A percentile compares a stretch with the other conserved stretches of the same genome.
Conservation (phyloP, 37 sponge, comb jelly and placozoan genomes). For the Eunapius fragilis region DNA sequence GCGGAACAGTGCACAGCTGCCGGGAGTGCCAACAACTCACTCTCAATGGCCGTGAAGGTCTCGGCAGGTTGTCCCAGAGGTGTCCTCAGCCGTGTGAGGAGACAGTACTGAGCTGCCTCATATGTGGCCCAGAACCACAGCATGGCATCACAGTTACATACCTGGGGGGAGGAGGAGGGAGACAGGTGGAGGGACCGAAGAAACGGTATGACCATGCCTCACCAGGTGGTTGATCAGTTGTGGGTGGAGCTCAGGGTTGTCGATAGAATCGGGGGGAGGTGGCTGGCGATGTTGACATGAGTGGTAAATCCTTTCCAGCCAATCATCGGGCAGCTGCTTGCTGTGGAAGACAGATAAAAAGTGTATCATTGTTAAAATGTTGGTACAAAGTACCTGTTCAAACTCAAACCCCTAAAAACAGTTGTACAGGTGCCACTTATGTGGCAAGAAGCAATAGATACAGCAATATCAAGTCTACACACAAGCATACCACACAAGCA, state of each 20-base stretch:
- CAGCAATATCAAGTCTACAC: too few species aligned
- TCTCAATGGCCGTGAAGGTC: slow-evolving; percentile 87
- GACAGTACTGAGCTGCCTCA: slow-evolving; percentile 90
- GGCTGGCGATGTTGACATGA: slow-evolving; percentile 84
- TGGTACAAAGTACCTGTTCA: too few species aligned
- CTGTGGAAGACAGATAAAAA: slow-evolving; percentile 33
- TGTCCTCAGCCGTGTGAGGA: slow-evolving; percentile 88
- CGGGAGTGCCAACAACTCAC: slow-evolving; percentile 56
- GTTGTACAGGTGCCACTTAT: too few species aligned
- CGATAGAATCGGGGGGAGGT: slow-evolving; percentile 32
- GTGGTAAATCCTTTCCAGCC: slow-evolving; percentile 94
- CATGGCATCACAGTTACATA: slow-evolving; percentile 87
- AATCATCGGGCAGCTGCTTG: slow-evolving; percentile 90
- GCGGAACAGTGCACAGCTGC: not conserved
- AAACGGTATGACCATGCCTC: not conserved
- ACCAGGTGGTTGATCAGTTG: slow-evolving; percentile 72
- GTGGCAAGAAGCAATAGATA: too few species aligned
- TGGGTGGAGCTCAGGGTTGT: slow-evolving; percentile 83
- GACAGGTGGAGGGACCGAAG: not conserved
- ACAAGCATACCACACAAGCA: too few species aligned
- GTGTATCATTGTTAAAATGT: not conserved
- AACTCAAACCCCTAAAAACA: too few species aligned
- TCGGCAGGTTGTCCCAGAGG: slow-evolving; percentile 89
- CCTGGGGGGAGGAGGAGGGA: slow-evolving; percentile 18
- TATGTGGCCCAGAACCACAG: slow-evolving; percentile 97